Base-by-base conservation (phyloP, 2,113 vertebrate species). In the Uria aalge region DNA sequence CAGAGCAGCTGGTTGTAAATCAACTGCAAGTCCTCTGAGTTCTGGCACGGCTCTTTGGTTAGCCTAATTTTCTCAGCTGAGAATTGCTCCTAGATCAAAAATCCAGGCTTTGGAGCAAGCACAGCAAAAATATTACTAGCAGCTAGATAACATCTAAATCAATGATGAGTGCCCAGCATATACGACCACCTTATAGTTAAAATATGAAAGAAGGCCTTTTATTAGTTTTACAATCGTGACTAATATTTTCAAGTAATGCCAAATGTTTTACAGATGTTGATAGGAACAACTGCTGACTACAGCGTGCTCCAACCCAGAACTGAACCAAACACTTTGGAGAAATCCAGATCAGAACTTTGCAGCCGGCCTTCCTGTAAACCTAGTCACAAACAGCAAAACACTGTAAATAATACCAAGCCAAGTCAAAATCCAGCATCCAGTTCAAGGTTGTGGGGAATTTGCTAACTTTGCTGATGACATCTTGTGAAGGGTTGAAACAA, bases 181-280 rank as follows among this genome's bases (percentile, higher is more conserved):
- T 18, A 88, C 29, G 85, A 92, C 59, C 79, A 93, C 67, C 92
- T 94, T 94, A 86, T 12, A 92, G 59, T 84, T 88, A 84, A 96
- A 89, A 88, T 93, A 86, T 21, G 56, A 93, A 90, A 88, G 64
- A 93, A 71, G 13, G 63, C 9, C 9, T 92, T 96, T 90, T 90
- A 94, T 92, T 95, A 82, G 82, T 88, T 95, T 92, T 96, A 94
- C 60, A 90, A 11, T 94, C 2, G 1, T 90, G 94, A 96, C 88
- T 92, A 96, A 96, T 90, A 88, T 93, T 96, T 93, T 93, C 90
- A 91, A 96, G 68, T 84, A 86, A 72, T 81, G 88, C 90, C 92
- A 96, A 97, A 97, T 93, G 67, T 60, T 57, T 91, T 93, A 78
- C 95, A 97, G 95, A 97, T 96, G 96, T 89, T 67, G 88, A 92